Evolutionary conservation across 1,140 invertebrate species (phyloP), one percentile per base, ranked within the genome.

Genomic region (Leucophenga varia): DNA sequence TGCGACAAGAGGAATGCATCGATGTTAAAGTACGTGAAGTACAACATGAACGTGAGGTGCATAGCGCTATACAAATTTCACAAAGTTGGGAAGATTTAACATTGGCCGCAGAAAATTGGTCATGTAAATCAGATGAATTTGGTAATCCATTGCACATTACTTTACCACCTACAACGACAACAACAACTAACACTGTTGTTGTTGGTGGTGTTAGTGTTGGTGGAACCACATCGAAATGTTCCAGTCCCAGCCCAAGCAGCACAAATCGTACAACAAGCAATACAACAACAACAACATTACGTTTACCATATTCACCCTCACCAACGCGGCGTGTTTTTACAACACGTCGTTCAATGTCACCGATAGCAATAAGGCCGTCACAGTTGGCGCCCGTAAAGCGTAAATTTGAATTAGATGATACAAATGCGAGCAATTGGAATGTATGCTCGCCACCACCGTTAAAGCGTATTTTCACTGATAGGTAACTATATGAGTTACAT

Each of bases 21-120:
- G 90, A 93, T 70, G 81, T 88, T 3, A 87, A 89, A 59, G 84
- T 82, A 36, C 79, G 90, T 39, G 92, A 95, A 78, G 85, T 88
- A 32, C 90, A 89, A n/a, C 90, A 93, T 75, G 91, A 95, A 79
- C 82, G 87, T 36, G 90, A 93, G 77, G 82, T 91, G 41, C 88
- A 92, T 67, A 86, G 85, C 63, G 86, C 89, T 52, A 90, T 95
- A 81, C 88, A 90, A 74, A 93, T 94, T 76, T 93, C 90, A 2
- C 90, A 90, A 69, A 93, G 90, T 13, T 93, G 88, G 82, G 90
- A 93, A 75, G 90, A 93, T 77, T 79, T 94, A 3, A 87, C 86
- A 0, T 76, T 93, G 20, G 86, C 91, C 50, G 79, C 81, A 3
- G 84, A 85, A 59, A 79, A 79, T 25, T 72, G 76, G 53, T 76